Conservation (phyloP, 2,797 vertebrate species). For the Mareca penelope region DNA sequence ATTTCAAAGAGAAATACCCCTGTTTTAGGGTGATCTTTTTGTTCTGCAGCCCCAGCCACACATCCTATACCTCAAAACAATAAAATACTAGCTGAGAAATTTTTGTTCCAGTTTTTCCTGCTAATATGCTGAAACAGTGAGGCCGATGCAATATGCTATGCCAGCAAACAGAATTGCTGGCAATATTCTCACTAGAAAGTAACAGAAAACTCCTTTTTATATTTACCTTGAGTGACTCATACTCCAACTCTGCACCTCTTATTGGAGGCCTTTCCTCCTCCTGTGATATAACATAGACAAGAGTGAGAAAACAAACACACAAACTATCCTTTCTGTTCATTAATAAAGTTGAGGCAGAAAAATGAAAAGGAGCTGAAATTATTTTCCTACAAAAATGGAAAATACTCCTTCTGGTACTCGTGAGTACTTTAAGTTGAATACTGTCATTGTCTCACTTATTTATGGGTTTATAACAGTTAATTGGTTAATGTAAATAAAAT, state of each 20-base stretch:
- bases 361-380: not conserved
- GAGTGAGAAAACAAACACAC: not conserved
- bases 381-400: not conserved
- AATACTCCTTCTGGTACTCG: not conserved
- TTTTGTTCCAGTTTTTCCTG: not conserved
- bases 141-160: not conserved
- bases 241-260: slow-evolving; percentile 94
- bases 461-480: not conserved
- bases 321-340: not conserved
- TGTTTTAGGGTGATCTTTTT: not conserved
- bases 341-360: not conserved
- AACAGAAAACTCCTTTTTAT: not conserved
- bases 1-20: not conserved
- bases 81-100: not conserved
- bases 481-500: not conserved
- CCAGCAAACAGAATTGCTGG: not conserved
- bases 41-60: not conserved
- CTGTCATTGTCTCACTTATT: not conserved
- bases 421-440: not conserved
- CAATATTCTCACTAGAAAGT: not conserved
- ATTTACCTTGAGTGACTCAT: slow-evolving; percentile 96
- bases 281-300: slow-evolving; percentile 33
- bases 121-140: not conserved
- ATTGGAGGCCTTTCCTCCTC: slow-evolving; percentile 91
- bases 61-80: not conserved